phyloP scores from a whole-genome alignment of 2,113 vertebrate species.

The Percopsis transmontana region DNA sequence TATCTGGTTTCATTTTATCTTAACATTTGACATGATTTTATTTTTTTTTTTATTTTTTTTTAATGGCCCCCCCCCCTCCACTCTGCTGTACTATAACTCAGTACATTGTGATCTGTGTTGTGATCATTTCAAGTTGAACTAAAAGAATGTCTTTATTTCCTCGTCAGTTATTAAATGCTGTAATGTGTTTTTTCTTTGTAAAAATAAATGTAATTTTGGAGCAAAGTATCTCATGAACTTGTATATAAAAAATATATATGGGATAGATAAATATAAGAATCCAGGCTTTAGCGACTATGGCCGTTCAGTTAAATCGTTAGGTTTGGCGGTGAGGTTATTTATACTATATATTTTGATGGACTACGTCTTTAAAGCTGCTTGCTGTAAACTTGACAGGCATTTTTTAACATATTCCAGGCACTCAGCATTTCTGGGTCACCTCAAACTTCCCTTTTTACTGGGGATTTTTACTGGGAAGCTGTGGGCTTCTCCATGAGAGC shows the following conservation, averaged over 20 bases:
- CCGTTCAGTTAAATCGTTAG: neutral
- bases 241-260: conserved; percentile 3
- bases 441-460: neutral
- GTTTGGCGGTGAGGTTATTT: neutral
- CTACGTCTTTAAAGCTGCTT: neutral
- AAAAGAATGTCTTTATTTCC: conserved; percentile 21
- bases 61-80: conserved; percentile 3
- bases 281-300: neutral
- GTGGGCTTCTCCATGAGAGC: too few relatives aligned
- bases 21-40: neutral
- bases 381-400: neutral
- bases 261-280: neutral
- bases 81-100: neutral
- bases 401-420: neutral
- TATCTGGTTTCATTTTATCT: conserved; percentile 15
- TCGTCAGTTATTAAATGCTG: conserved; percentile 34
- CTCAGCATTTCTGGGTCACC: neutral
- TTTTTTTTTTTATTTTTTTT: conserved; percentile 18
- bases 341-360: too few relatives aligned
- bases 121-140: conserved; percentile 37
- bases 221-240: neutral
- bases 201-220: conserved; percentile 38
- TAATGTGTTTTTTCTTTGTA: conserved; percentile 24
- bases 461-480: too few relatives aligned
- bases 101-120: conserved; percentile 3